Evolutionary conservation across 2,888 invertebrate species (phyloP).

Genomic region (Timema cristinae): DNA sequence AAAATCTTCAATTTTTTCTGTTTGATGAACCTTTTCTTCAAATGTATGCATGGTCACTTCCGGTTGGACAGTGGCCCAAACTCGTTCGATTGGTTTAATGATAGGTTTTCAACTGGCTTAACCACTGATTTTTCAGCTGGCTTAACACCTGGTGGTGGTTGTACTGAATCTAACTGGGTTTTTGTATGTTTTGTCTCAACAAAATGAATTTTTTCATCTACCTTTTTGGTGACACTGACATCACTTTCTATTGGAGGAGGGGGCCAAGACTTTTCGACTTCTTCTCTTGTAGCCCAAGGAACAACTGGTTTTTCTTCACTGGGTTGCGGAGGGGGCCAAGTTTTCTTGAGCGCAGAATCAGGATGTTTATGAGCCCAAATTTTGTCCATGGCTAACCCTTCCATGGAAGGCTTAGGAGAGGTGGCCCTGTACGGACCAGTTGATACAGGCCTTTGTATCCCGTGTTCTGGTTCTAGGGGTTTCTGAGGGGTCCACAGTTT

Average conservation of each 20-base stretch:
- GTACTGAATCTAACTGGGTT: not conserved
- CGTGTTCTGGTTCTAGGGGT: slow-evolving; percentile 29
- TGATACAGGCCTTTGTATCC: slow-evolving; percentile 21
- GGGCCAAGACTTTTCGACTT: slow-evolving; percentile 44
- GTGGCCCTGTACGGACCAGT: slow-evolving; percentile 31
- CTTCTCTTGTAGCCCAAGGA: slow-evolving; percentile 44
- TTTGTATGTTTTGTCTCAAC: not conserved
- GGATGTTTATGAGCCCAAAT: slow-evolving; percentile 57
- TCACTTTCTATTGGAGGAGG: slow-evolving; percentile 32
- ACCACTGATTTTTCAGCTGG: no score
- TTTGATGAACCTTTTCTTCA: not conserved
- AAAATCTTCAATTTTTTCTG: slow-evolving; percentile 1
- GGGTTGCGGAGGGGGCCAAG: slow-evolving; percentile 50
- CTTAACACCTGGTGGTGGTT: no score
- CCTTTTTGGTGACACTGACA: not conserved
- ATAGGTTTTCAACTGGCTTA: no score
- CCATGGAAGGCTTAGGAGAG: slow-evolving; percentile 55
- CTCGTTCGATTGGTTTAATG: no score
- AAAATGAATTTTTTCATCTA: not conserved
- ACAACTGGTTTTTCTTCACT: slow-evolving; percentile 36
- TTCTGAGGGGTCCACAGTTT: slow-evolving; percentile 41
- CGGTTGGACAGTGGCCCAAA: not conserved
- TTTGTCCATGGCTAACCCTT: slow-evolving; percentile 64
- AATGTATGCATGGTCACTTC: not conserved
- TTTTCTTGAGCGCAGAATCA: slow-evolving; percentile 47